These are phyloP conservation scores for Podarcis siculus DNA, from an alignment of 2,797 vertebrate species.

Conservation along the genomic window DNA sequence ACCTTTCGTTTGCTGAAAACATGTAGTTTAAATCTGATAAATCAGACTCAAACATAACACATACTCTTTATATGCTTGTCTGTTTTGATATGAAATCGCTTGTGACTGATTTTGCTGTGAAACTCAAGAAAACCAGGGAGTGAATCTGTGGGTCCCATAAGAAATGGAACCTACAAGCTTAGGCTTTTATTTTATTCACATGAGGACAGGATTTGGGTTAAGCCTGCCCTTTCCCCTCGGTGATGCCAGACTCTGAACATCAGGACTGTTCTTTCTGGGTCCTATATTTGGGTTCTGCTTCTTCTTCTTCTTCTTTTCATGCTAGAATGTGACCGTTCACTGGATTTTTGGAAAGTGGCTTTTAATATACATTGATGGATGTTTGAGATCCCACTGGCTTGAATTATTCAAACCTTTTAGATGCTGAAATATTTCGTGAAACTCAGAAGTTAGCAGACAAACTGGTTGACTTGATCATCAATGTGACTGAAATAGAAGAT, in stretches of 20 bases:
- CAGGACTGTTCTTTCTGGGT: neutral
- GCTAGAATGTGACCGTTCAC: neutral
- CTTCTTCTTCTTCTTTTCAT: neutral
- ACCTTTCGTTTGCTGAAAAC: too few species aligned
- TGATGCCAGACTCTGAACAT: neutral
- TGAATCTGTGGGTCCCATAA: too few species aligned
- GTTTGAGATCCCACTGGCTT: neutral
- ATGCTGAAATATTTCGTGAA: neutral
- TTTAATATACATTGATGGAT: neutral
- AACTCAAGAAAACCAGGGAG: too few species aligned
- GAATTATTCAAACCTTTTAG: neutral
- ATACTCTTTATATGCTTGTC: too few species aligned
- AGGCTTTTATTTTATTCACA: too few species aligned
- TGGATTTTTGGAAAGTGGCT: too few species aligned
- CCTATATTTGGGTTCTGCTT: neutral
- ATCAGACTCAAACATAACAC: too few species aligned
- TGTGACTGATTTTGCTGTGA: too few species aligned
- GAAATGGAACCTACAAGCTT: too few species aligned
- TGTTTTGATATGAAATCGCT: too few species aligned
- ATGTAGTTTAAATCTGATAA: too few species aligned
- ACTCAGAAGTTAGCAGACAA: neutral
- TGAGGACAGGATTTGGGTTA: neutral
- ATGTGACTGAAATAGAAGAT: neutral
- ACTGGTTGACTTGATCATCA: neutral
- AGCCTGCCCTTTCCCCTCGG: neutral